These are phyloP conservation scores for Polypterus senegalus DNA, from an alignment of 2,113 vertebrate species.

Conservation along the genomic window DNA sequence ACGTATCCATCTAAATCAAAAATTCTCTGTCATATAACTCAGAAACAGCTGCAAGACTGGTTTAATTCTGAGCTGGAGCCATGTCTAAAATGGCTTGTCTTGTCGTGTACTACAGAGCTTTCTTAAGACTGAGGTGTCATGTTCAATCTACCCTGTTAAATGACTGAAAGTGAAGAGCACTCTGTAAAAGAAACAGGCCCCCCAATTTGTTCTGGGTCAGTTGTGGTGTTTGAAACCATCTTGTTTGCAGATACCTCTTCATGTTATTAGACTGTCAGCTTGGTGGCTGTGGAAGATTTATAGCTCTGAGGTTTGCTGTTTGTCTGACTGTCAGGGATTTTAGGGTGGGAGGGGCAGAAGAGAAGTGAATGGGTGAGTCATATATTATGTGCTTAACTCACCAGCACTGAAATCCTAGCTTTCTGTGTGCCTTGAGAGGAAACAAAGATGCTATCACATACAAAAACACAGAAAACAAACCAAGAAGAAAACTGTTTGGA, in stretches of 20 bases:
- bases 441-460: too few species aligned
- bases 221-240: conserved; percentile 45
- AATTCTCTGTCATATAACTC: too few species aligned
- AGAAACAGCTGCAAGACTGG: not conserved
- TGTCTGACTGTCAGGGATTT: not conserved
- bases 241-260: conserved; percentile 53
- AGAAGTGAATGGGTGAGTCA: not conserved
- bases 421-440: too few species aligned
- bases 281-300: conserved; percentile 42
- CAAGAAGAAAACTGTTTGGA: too few species aligned
- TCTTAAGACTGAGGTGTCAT: conserved; percentile 30
- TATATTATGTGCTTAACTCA: not conserved
- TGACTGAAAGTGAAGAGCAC: conserved; percentile 40
- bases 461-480: too few species aligned
- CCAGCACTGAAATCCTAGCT: too few species aligned
- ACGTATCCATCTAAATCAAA: too few species aligned
- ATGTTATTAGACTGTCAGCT: conserved; percentile 49
- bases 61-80: not conserved
- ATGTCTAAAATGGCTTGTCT: not conserved
- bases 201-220: conserved; percentile 61
- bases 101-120: conserved; percentile 10
- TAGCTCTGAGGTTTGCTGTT: conserved; percentile 22
- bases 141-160: conserved; percentile 36
- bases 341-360: conserved; percentile 4
- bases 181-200: conserved; percentile 37